These are phyloP conservation scores for Erannis defoliaria DNA, from an alignment of 2,888 invertebrate genomes.

Conservation along the genomic window DNA sequence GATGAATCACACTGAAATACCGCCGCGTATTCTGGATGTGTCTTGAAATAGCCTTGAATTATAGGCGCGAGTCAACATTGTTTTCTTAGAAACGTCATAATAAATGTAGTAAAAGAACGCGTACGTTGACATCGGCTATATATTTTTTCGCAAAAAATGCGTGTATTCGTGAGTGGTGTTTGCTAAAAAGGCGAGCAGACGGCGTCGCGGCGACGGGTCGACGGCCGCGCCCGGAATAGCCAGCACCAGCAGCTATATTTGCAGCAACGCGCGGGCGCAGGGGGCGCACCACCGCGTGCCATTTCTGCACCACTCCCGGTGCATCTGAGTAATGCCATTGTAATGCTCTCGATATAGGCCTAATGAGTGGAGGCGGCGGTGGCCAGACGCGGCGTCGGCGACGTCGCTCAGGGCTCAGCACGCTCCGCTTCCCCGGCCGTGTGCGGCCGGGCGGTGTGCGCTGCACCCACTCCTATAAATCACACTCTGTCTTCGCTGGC, in stretches of 20 bases:
- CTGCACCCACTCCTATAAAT: slow-evolving; percentile 45
- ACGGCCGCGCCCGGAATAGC: slow-evolving; percentile 85
- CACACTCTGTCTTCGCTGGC: slow-evolving; percentile 43
- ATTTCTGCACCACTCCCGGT: slow-evolving; percentile 85
- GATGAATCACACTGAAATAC: slow-evolving; percentile 43
- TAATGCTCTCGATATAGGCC: slow-evolving; percentile 84
- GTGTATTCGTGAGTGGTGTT: slow-evolving; percentile 77
- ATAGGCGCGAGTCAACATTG: slow-evolving; percentile 54
- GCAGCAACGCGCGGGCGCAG: slow-evolving; percentile 76
- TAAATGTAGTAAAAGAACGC: slow-evolving; percentile 63
- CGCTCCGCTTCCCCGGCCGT: slow-evolving; percentile 21
- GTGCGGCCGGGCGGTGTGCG: slow-evolving; percentile 39
- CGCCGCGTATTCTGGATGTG: slow-evolving; percentile 36
- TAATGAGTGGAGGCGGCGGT: slow-evolving; percentile 56
- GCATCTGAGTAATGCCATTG: slow-evolving; percentile 86
- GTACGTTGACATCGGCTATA: slow-evolving; percentile 76
- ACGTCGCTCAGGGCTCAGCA: slow-evolving; percentile 35
- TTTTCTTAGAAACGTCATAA: slow-evolving; percentile 61
- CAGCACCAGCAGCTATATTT: slow-evolving; percentile 84
- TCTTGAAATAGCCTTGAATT: slow-evolving; percentile 46
- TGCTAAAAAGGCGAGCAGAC: slow-evolving; percentile 85
- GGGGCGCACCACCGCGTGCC: slow-evolving; percentile 79
- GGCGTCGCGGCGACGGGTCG: slow-evolving; percentile 86
- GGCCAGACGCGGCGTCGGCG: slow-evolving; percentile 48
- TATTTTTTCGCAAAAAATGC: slow-evolving; percentile 80